Evolutionary conservation across 1,140 invertebrate species (phyloP).

Genomic region (Rhynchophorus ferrugineus): DNA sequence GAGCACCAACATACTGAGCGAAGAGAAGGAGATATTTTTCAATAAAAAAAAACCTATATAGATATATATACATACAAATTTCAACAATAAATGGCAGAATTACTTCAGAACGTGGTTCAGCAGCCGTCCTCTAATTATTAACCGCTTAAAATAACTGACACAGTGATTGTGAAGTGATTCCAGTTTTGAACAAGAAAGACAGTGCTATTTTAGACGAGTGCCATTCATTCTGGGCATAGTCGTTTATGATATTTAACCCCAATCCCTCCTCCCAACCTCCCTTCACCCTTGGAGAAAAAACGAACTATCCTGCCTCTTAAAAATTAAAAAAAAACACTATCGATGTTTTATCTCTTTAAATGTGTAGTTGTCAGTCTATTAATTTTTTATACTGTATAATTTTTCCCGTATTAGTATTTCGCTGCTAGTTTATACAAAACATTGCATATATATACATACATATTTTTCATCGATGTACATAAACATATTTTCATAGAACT

Average conservation of each 20-base stretch:
- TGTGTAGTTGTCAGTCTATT: slow-evolving; percentile 40
- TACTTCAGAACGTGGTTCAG: slow-evolving; percentile 25
- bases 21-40: background rate
- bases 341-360: slow-evolving; percentile 37
- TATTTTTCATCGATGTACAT: slow-evolving; percentile 39
- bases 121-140: slow-evolving; percentile 28
- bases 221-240: slow-evolving; percentile 27
- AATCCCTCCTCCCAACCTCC: too few relatives aligned
- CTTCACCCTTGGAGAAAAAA: too few relatives aligned
- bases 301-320: slow-evolving; percentile 36
- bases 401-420: slow-evolving; percentile 32
- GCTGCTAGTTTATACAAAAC: slow-evolving; percentile 33
- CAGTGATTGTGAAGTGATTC: slow-evolving; percentile 33
- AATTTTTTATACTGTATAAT: slow-evolving; percentile 40
- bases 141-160: slow-evolving; percentile 16
- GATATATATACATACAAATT: slow-evolving; percentile 2
- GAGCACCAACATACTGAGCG: slow-evolving; percentile 11
- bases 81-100: slow-evolving; percentile 26
- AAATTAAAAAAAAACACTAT: slow-evolving; percentile 19
- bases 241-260: slow-evolving; percentile 25
- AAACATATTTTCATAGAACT: slow-evolving; percentile 40
- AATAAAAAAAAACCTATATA: slow-evolving; percentile 4
- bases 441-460: slow-evolving; percentile 19
- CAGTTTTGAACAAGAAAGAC: slow-evolving; percentile 22
- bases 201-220: slow-evolving; percentile 30